Percentiles rank a stretch among this genome's conserved stretches.
Conservation (phyloP, 2,888 invertebrate genomes). For the Cataglyphis albicans region DNA sequence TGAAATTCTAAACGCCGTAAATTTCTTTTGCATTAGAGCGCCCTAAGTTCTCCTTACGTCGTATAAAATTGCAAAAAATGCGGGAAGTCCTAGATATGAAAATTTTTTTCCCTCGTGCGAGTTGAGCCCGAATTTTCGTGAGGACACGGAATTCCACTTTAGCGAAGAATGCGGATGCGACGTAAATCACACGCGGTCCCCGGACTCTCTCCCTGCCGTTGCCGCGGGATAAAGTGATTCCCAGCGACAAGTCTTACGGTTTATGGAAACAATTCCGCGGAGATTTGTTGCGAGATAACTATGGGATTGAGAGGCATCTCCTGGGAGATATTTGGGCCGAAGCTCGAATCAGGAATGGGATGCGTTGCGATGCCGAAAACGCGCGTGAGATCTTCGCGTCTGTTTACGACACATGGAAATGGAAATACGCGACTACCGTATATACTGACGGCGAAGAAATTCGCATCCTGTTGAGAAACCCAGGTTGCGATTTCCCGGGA, state of each 20-base stretch:
- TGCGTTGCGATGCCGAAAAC: slow-evolving; percentile 25
- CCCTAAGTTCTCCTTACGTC: neutral
- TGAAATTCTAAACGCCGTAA: neutral
- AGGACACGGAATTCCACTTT: neutral
- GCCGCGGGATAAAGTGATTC: slow-evolving; percentile 28
- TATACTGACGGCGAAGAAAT: slow-evolving; percentile 8
- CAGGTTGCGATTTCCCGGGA: slow-evolving; percentile 12
- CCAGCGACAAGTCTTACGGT: slow-evolving; percentile 3
- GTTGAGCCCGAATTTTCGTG: neutral
- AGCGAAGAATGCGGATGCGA: neutral
- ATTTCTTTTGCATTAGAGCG: neutral
- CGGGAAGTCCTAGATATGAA: neutral
- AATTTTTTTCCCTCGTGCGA: neutral
- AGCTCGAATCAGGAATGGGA: neutral
- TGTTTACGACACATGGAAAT: slow-evolving; percentile 33
- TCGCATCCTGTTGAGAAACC: slow-evolving; percentile 3
- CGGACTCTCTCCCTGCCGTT: slow-evolving; percentile 4
- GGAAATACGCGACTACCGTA: slow-evolving; percentile 17
- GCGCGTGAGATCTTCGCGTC: neutral
- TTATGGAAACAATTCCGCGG: slow-evolving; percentile 27
- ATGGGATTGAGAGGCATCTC: neutral
- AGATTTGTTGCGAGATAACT: slow-evolving; percentile 31
- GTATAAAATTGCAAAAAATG: slow-evolving; percentile 9
- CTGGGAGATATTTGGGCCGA: neutral
- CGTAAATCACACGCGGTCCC: slow-evolving; percentile 9